These are phyloP conservation scores for Esox lucius DNA, from an alignment of 2,797 vertebrate species.

Conservation along the genomic window DNA sequence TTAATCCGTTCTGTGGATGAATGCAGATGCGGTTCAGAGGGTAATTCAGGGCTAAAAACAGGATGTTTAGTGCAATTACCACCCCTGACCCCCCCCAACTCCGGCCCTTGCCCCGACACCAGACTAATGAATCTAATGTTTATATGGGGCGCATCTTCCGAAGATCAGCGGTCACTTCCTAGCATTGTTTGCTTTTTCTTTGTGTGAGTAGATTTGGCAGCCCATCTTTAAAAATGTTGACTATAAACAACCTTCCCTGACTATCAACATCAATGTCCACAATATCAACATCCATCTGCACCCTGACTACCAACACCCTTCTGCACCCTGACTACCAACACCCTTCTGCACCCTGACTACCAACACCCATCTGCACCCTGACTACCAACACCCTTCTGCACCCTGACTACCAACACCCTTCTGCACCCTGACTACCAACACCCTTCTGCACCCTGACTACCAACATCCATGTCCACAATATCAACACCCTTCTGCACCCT, in stretches of 20 bases:
- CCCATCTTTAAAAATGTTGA: slow-evolving; percentile 59
- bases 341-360: too few relatives aligned
- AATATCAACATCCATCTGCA: slow-evolving; percentile 37
- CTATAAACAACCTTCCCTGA: slow-evolving; percentile 46
- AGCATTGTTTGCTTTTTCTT: slow-evolving; percentile 64
- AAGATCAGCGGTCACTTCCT: slow-evolving; percentile 67
- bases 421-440: slow-evolving; percentile 59
- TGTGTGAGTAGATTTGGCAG: slow-evolving; percentile 47
- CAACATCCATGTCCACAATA: slow-evolving; percentile 12
- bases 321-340: too few relatives aligned
- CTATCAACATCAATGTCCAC: slow-evolving; percentile 6
- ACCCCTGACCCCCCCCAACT: slow-evolving; percentile 13
- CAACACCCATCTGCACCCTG: too few relatives aligned
- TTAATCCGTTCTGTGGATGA: slow-evolving; percentile 63
- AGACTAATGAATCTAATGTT: slow-evolving; percentile 66
- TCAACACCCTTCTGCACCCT: slow-evolving; percentile 34
- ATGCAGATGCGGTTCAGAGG: slow-evolving; percentile 2
- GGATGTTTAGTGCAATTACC: slow-evolving; percentile 61
- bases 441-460: neutral
- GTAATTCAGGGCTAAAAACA: slow-evolving; percentile 63
- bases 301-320: neutral
- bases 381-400: too few relatives aligned
- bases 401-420: too few relatives aligned
- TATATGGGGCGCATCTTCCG: slow-evolving; percentile 72
- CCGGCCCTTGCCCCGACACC: slow-evolving; percentile 61